Base-by-base conservation (phyloP, 37 sponge, comb jelly and placozoan genomes). In the Tethya wilhelma region DNA sequence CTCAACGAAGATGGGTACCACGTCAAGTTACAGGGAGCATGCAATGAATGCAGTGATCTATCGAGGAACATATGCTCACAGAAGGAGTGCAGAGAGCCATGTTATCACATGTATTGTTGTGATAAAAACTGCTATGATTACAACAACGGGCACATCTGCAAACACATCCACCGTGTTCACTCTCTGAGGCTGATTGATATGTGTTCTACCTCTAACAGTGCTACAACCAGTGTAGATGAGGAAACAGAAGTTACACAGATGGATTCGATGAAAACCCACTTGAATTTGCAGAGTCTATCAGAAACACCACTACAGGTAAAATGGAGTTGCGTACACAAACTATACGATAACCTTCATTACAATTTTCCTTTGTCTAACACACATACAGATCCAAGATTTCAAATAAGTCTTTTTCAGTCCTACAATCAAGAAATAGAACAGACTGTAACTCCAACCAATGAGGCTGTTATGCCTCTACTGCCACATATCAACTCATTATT, bases 151-250 rank as follows among this genome's bases (percentile, higher is more conserved):
- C 83, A 82, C 25, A 38, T 72, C 25, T 82, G 83, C 43, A 73
- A 82, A 41, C 83, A 82, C 38, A 73, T 82, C 6, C 83, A 82
- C 55, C 64, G 74, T 40, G 74, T 82, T 29, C 83, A 82, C 19
- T 58, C 83, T 1, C 67, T 29, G 14, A 11, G 17, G 20, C 8
- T n/a, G 64, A 23, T 11, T 22, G 26, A 29, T 8, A n/a, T 22
- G 26, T 9, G 8, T n/a, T 29, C 64, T 63, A 29, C 30, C 8
- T 23, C 30, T n/a, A 22, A 11, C 26, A n/a, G 64, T 63, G 64
- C 8, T 26, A 63, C 31, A 63, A 22, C 30, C 8, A 22, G 26
- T 29, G n/a, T n/a, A n/a, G 26, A 63, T 63, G 64, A 26, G 26
- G 25, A 63, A 63, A 7, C 26, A 9, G 26, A 26, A 23, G 26